Evolutionary conservation across 2,113 vertebrate genomes (phyloP).

Genomic region (Anoura caudifer): DNA sequence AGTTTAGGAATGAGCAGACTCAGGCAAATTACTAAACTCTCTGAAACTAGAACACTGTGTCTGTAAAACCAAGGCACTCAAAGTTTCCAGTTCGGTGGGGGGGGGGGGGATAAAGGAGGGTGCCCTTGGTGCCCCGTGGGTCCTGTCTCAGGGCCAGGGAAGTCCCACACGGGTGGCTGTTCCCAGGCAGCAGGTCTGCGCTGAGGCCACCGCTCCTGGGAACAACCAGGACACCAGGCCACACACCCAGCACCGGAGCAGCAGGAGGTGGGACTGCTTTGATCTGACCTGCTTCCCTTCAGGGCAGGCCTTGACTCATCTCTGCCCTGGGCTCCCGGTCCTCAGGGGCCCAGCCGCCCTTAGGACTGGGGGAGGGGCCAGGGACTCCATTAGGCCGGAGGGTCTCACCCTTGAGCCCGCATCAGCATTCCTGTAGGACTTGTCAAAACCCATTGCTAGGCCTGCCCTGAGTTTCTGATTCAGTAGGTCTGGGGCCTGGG

Average conservation of each 20-base stretch:
- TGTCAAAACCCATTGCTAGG: neutral
- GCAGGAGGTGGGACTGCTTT: neutral
- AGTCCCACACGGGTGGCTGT: too few relatives aligned
- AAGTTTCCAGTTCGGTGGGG: rapidly evolving
- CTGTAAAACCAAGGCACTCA: neutral
- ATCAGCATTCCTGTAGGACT: neutral
- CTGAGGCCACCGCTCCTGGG: neutral
- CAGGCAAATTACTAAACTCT: too few relatives aligned
- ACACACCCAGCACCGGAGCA: too few relatives aligned
- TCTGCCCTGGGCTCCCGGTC: neutral
- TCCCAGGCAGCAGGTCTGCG: too few relatives aligned
- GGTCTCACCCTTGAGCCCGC: neutral
- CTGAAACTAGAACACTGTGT: neutral
- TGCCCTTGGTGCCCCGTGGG: neutral
- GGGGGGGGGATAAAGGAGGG: neutral
- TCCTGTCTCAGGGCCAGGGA: neutral
- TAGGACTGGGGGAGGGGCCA: neutral
- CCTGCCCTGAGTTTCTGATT: neutral
- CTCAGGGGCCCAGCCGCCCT: neutral
- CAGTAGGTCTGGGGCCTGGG: neutral
- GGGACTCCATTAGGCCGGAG: neutral
- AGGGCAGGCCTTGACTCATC: neutral
- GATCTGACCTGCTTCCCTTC: neutral
- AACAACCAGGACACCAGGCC: neutral
- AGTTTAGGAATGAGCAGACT: neutral